Evolutionary conservation across 2,113 vertebrate species (phyloP).

Genomic region (Serinus canaria): DNA sequence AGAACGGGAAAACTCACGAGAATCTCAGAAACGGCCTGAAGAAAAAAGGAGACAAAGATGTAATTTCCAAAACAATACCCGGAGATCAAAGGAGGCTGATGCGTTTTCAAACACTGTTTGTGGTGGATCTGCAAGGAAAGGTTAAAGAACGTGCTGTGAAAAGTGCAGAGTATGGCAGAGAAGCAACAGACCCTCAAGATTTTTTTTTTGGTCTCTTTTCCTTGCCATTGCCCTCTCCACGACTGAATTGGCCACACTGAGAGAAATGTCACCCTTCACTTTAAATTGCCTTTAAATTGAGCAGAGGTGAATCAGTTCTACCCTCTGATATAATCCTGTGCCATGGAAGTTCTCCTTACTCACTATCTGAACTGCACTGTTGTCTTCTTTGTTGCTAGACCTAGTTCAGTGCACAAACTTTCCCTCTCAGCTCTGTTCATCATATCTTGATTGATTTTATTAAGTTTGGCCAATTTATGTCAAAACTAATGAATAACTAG

Average conservation of each 20-base stretch:
- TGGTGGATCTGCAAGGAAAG: background rate
- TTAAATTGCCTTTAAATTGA: background rate
- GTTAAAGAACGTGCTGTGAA: background rate
- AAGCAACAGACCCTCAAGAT: background rate
- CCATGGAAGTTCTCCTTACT: background rate
- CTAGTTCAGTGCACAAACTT: background rate
- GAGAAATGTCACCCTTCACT: background rate
- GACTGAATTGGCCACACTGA: background rate
- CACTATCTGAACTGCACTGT: background rate
- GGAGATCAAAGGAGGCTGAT: background rate
- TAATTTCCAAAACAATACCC: constrained; percentile 42
- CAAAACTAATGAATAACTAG: background rate
- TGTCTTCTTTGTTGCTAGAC: background rate
- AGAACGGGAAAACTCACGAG: constrained; percentile 9
- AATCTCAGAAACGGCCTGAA: background rate
- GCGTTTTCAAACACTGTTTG: background rate
- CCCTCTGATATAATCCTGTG: background rate
- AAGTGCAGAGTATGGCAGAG: background rate
- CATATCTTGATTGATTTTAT: background rate
- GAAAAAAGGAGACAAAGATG: background rate
- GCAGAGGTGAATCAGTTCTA: background rate
- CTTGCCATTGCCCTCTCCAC: background rate
- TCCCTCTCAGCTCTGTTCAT: background rate
- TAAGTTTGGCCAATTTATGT: background rate
- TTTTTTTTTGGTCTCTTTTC: background rate